Conservation (phyloP, 2,797 vertebrate species). For the Sebastes goodei region DNA sequence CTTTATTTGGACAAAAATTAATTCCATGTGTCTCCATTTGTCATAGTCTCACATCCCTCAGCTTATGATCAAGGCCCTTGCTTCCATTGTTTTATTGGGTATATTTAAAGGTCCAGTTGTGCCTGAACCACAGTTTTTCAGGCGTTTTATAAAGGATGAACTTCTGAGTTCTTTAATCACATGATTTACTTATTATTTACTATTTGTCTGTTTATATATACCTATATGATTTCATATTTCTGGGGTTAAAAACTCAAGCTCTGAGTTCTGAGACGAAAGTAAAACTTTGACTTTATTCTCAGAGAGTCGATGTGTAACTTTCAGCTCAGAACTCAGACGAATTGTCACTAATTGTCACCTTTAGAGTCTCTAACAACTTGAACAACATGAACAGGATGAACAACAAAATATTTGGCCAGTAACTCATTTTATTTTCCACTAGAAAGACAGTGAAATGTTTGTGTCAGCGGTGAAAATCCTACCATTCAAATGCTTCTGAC, state of each 20-base stretch:
- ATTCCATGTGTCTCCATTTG: slow-evolving; percentile 36
- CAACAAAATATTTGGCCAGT: background rate
- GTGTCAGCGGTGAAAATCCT: background rate
- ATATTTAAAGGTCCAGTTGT: background rate
- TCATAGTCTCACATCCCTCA: slow-evolving; percentile 24
- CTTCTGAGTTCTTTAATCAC: background rate
- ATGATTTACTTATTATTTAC: background rate
- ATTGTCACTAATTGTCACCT: background rate
- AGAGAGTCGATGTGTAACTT: background rate
- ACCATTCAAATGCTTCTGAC: background rate
- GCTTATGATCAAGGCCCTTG: slow-evolving; percentile 16
- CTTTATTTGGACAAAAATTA: slow-evolving; percentile 34
- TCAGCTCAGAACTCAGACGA: background rate
- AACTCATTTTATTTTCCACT: background rate
- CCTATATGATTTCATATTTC: no score
- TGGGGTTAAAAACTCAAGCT: background rate
- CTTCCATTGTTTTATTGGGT: slow-evolving; percentile 20
- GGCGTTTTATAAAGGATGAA: background rate
- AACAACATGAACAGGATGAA: background rate
- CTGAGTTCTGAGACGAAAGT: background rate
- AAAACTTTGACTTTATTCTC: background rate
- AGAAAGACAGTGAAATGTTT: background rate
- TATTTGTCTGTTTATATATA: no score
- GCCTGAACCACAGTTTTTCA: background rate
- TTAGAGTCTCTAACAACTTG: background rate